Evolutionary conservation across 1,140 invertebrate species (phyloP).

Genomic region (Carposina sasakii): DNA sequence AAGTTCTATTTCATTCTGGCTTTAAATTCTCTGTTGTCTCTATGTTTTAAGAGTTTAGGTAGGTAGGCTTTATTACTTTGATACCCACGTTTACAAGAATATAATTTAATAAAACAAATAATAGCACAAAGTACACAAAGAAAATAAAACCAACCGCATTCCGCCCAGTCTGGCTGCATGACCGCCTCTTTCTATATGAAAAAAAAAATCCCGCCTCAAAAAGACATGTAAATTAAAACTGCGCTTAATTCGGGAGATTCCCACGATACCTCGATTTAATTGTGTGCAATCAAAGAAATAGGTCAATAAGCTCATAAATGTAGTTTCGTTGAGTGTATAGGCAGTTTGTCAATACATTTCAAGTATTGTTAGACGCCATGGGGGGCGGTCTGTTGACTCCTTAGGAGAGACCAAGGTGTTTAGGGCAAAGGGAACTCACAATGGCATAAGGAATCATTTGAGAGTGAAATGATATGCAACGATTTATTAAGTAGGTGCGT

Average conservation of each 20-base stretch:
- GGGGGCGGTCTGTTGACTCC: slow-evolving; percentile 36
- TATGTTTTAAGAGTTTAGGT: no score
- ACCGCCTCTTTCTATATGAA: slow-evolving; percentile 30
- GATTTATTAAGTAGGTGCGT: slow-evolving; percentile 56
- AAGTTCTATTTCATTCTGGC: no score
- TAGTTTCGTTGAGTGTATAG: slow-evolving; percentile 65
- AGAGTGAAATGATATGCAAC: slow-evolving; percentile 64
- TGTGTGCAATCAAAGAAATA: slow-evolving; percentile 62
- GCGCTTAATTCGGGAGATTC: slow-evolving; percentile 55
- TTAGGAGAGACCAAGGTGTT: slow-evolving; percentile 39
- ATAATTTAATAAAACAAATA: no score
- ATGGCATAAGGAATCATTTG: slow-evolving; percentile 48
- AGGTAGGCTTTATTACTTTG: no score
- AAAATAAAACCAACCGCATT: slow-evolving; percentile 43
- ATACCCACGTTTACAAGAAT: no score
- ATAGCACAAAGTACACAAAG: no score
- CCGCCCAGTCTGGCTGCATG: slow-evolving; percentile 33
- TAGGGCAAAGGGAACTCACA: slow-evolving; percentile 30
- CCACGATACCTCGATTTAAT: slow-evolving; percentile 60
- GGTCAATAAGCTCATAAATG: slow-evolving; percentile 57
- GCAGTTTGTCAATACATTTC: slow-evolving; percentile 61
- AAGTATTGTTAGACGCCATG: slow-evolving; percentile 32
- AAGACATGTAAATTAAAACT: slow-evolving; percentile 41
- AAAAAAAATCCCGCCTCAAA: slow-evolving; percentile 43
- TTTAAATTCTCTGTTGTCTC: no score